A percentile compares a stretch with the other conserved stretches of the same genome.
Evolutionary conservation across 2,797 vertebrate species (phyloP).

Genomic region (Halcyon leucocephala): DNA sequence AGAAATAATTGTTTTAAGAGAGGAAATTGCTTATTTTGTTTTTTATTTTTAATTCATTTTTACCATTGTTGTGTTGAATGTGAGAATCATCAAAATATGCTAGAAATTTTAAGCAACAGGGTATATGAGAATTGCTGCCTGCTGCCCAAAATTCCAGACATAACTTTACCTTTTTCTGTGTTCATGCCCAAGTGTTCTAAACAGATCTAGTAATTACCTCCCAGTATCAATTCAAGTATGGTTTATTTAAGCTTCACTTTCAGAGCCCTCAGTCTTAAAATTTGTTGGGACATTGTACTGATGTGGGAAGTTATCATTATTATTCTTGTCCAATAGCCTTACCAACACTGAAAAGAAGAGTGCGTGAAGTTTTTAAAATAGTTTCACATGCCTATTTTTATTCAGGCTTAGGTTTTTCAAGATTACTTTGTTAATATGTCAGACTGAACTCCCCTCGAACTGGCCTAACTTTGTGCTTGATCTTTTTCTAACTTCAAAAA

Average conservation of each 20-base stretch:
- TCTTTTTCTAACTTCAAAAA: not conserved
- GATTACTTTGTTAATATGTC: rapidly evolving
- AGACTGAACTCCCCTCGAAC: not conserved
- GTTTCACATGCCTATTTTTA: not conserved
- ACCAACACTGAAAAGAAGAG: not conserved
- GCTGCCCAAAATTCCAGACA: not conserved
- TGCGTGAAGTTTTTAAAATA: not conserved
- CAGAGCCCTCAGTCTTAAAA: not conserved
- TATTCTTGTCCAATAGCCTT: not conserved
- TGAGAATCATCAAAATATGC: not conserved
- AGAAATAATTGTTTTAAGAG: not conserved
- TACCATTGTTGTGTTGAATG: not conserved
- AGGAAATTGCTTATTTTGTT: not conserved
- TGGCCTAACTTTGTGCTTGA: not conserved
- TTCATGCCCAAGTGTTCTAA: not conserved
- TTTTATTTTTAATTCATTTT: not conserved
- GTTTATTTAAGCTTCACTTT: not conserved
- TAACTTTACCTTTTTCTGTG: not conserved
- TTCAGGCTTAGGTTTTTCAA: not conserved
- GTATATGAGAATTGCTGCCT: not conserved
- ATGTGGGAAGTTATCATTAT: rapidly evolving
- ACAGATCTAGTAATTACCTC: not conserved
- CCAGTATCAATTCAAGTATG: not conserved
- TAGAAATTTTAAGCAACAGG: not conserved
- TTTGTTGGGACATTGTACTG: rapidly evolving